Percentiles rank a stretch among this genome's conserved stretches.
These are phyloP conservation scores for Bombus picipes DNA, from an alignment of 1,140 invertebrate species.

Conservation along the genomic window DNA sequence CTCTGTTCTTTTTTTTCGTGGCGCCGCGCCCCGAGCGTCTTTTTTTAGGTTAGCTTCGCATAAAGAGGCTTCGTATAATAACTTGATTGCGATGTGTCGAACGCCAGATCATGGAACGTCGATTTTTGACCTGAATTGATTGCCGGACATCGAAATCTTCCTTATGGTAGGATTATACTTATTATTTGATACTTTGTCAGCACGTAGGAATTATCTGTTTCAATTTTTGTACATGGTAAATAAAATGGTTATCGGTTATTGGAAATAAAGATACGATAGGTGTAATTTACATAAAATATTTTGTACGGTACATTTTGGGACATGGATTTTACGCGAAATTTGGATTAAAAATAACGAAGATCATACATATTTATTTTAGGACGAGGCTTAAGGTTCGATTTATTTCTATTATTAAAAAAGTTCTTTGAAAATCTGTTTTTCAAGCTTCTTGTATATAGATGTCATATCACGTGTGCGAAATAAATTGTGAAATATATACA, in stretches of 20 bases:
- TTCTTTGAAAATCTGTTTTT: background rate
- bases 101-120: background rate
- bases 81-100: background rate
- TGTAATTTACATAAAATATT: background rate
- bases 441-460: background rate
- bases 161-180: background rate
- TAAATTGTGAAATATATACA: background rate
- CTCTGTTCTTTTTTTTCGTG: background rate
- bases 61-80: background rate
- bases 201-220: background rate
- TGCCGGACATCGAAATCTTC: background rate
- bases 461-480: background rate
- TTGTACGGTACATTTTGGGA: no score
- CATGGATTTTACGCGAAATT: no score
- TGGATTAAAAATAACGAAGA: background rate
- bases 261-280: background rate
- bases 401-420: no score
- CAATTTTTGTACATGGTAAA: background rate
- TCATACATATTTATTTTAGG: background rate
- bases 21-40: background rate
- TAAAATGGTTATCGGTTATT: background rate
- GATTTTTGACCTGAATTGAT: background rate
- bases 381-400: no score
- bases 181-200: background rate
- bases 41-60: conserved; percentile 3